Conservation (phyloP, 2,797 vertebrate species). For the Oceanodroma leucorhoa region DNA sequence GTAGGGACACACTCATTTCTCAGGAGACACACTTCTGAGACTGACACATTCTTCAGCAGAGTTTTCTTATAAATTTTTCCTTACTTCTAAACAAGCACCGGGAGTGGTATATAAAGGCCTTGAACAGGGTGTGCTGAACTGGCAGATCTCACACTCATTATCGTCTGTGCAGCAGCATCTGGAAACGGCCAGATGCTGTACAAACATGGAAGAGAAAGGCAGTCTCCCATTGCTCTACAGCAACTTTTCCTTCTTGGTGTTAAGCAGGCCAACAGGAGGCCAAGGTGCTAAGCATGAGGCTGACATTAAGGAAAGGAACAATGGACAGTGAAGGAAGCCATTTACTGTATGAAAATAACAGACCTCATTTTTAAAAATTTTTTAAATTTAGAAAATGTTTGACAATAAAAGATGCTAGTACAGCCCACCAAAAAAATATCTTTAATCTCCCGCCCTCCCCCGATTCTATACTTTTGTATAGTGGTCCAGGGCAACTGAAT, state of each 20-base stretch:
- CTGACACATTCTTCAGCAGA: neutral
- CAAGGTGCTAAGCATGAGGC: neutral
- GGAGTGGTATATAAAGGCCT: neutral
- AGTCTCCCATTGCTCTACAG: neutral
- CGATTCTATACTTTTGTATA: neutral
- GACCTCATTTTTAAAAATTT: fast-evolving
- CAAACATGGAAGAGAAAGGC: neutral
- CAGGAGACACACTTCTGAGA: neutral
- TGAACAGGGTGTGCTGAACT: neutral
- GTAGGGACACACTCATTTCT: neutral
- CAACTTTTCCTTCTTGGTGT: neutral
- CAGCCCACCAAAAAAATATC: neutral
- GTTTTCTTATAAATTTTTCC: neutral
- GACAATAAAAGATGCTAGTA: neutral
- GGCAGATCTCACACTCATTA: neutral
- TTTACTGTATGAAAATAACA: neutral
- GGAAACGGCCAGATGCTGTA: neutral
- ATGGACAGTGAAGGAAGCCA: neutral
- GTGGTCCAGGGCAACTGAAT: neutral
- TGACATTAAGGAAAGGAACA: neutral
- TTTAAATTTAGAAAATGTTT: neutral
- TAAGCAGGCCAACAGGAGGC: neutral
- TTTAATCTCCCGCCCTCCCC: fast-evolving
- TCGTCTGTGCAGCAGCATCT: neutral
- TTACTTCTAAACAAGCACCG: neutral